Base-by-base conservation (phyloP, 2,797 vertebrate species). In the Eulemur albifrons region DNA sequence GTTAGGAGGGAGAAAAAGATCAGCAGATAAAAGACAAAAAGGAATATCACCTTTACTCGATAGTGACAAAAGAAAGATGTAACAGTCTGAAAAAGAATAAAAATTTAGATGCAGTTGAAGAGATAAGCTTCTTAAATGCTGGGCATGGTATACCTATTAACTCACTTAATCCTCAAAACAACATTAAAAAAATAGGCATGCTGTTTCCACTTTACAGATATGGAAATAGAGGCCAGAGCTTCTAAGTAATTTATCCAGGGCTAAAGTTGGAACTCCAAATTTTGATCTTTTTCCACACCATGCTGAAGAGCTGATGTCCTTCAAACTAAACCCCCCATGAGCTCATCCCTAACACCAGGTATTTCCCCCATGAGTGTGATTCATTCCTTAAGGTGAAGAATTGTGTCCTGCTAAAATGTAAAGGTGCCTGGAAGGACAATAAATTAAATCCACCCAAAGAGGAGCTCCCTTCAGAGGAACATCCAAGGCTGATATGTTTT, bases 141-240 rank as follows among this genome's bases (percentile, higher is more conserved):
- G 77, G 70, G 54, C 30, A 32, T 10, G 11, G 32, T 72, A 72
- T 14, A 77, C 43, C 35, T 65, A 82, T 83, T 88, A 85, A 75
- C 15, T 75, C 45, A 81, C 61, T 90, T 88, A 59, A 43, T 54
- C 20, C 69, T 85, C 25, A 63, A 18, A 72, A 35, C 5, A 88
- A 48, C 40, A 63, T 73, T 52, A 27, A 70, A 13, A 84, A 87
- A 83, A 45, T 30, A 75, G 18, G 17, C 32, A 88, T 20, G n/a
- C 35, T 81, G 45, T 85, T 88, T 45, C 30, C 75, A 57, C 88
- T 92, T 84, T 84, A 91, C 15, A 91, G n/a, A 93, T 57, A 89
- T 9, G 52, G 73, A 89, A 85, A 85, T 38, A 75, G 43, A 90
- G 21, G 43, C 6, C 61, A 87, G 14, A 88, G 38, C 20, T 48